A percentile compares a stretch with the other conserved stretches of the same genome.
phyloP scores from a whole-genome alignment of 2,888 invertebrate species.

The Spilarctia lutea region DNA sequence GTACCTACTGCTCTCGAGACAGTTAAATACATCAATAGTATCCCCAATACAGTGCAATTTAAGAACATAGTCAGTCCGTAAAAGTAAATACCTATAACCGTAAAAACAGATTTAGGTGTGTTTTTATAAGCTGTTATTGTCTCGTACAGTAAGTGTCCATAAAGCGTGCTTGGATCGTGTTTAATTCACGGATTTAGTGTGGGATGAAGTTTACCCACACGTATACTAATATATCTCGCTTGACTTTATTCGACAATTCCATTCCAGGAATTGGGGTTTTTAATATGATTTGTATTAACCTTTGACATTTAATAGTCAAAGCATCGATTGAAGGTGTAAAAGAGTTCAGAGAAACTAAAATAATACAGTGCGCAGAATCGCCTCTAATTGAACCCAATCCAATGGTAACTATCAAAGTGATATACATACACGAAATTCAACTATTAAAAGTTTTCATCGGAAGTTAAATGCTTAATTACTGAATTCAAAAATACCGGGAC shows the following conservation, averaged over 20 bases:
- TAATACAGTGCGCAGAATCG: neutral
- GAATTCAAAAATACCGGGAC: neutral
- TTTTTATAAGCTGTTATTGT: conserved; percentile 49
- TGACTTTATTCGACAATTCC: conserved; percentile 1
- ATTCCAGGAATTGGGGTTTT: neutral
- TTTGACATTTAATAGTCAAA: neutral
- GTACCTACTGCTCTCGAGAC: conserved; percentile 27
- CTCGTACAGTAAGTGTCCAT: conserved; percentile 36
- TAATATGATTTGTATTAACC: neutral
- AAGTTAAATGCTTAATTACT: neutral
- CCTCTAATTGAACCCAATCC: neutral
- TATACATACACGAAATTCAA: neutral
- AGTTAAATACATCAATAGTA: conserved; percentile 21
- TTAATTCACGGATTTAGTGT: conserved; percentile 37
- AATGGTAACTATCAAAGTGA: too few species aligned
- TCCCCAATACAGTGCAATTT: conserved; percentile 27
- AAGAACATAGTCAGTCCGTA: conserved; percentile 34
- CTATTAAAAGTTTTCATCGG: neutral
- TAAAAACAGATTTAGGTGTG: conserved; percentile 47
- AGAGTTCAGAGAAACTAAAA: neutral
- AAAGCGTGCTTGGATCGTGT: conserved; percentile 39
- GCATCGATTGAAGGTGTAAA: neutral
- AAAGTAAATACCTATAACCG: conserved; percentile 45
- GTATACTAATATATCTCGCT: conserved; percentile 13
- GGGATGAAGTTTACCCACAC: conserved; percentile 16